phyloP scores from a whole-genome alignment of 2,113 vertebrate species.

The Machaerirhynchus nigripectus region DNA sequence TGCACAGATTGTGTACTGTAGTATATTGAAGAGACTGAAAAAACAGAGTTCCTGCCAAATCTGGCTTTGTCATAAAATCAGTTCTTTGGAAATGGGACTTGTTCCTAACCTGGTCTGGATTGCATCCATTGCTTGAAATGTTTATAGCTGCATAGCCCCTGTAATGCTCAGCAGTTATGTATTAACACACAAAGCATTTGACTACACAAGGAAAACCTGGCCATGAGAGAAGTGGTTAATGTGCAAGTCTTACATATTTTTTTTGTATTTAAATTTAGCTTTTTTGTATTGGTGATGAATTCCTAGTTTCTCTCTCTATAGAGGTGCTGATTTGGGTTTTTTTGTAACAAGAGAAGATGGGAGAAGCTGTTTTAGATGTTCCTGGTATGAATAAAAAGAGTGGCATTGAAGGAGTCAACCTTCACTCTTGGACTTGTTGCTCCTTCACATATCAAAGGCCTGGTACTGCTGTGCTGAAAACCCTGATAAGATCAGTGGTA shows the following conservation, averaged over 20 bases:
- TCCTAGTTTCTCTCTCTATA: background rate
- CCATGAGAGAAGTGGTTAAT: background rate
- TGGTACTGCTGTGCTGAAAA: background rate
- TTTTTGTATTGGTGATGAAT: background rate
- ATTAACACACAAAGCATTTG: background rate
- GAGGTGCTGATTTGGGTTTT: background rate
- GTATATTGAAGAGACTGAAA: background rate
- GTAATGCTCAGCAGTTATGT: background rate
- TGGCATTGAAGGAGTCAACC: background rate
- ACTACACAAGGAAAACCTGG: background rate
- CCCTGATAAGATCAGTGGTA: background rate
- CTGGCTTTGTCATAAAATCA: background rate
- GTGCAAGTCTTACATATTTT: background rate
- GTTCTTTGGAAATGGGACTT: background rate
- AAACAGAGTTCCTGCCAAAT: background rate
- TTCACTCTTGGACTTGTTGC: background rate
- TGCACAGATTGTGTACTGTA: background rate
- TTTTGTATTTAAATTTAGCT: background rate
- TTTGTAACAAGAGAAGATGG: background rate
- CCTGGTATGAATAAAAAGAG: background rate
- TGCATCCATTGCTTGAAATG: background rate
- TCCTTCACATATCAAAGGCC: background rate
- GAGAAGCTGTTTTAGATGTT: background rate
- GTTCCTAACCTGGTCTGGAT: background rate
- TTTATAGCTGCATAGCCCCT: background rate